phyloP scores from a whole-genome alignment of 2,888 invertebrate genomes.

The Rhagophthalmus giganteus region DNA sequence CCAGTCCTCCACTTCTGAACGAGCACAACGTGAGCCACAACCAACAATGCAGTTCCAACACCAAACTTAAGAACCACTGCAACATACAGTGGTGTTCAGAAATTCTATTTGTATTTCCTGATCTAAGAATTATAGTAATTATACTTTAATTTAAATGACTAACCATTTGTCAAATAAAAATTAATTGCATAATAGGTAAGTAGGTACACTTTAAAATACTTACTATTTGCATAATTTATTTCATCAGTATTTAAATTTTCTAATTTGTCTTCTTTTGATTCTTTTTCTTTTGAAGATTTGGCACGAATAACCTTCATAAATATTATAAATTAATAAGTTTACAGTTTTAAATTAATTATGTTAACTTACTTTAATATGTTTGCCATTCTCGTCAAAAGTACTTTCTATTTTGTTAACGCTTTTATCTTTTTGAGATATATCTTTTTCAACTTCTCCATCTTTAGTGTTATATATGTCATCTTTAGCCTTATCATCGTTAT shows the following conservation, averaged over 20 bases:
- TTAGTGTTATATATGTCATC: constrained; percentile 34
- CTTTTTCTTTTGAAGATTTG: too few species aligned
- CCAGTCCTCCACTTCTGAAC: constrained; percentile 76
- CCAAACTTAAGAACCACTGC: constrained; percentile 86
- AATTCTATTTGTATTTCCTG: constrained; percentile 53
- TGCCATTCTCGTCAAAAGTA: too few species aligned
- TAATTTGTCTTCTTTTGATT: constrained; percentile 42
- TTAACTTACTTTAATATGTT: too few species aligned
- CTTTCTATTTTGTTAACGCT: too few species aligned
- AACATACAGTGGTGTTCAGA: constrained; percentile 59
- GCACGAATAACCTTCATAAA: too few species aligned
- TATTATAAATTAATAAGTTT: too few species aligned
- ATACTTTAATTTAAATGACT: background rate
- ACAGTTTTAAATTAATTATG: too few species aligned
- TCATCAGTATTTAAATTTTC: constrained; percentile 41
- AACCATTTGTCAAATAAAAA: constrained; percentile 28
- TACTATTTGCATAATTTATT: constrained; percentile 26
- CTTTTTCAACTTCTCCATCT: constrained; percentile 37
- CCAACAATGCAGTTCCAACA: constrained; percentile 81
- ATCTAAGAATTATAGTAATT: constrained; percentile 39
- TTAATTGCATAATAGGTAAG: too few species aligned
- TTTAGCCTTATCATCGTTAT: constrained; percentile 34
- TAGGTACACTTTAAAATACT: constrained; percentile 1
- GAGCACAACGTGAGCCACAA: constrained; percentile 84
- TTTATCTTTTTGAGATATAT: constrained; percentile 1